Base-by-base conservation (phyloP, 2,888 invertebrate genomes). In the Erannis defoliaria region DNA sequence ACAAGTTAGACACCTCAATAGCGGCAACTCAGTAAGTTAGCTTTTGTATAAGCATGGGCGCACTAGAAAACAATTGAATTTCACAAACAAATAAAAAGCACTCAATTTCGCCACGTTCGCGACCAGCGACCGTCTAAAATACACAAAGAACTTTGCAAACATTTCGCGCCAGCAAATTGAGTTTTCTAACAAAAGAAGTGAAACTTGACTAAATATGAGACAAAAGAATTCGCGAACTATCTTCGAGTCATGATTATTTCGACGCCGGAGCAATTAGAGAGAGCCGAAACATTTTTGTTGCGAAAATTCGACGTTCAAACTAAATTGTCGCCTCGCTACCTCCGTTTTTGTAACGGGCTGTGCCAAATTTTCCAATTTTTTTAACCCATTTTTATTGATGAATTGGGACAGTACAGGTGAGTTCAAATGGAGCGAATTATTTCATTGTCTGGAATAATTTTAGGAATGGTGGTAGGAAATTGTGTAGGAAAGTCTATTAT, bases 291-390 rank as follows among this genome's bases (percentile, higher is more conserved):
- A 54, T 43, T 62, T 51, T 55, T 45, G 61, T n/a, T 38, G 45
- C 58, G 55, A 51, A 57, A 63, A 55, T 50, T 53, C 48, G 8
- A 33, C 8, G 29, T 43, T 57, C 31, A 31, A 37, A 12, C 50
- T n/a, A 57, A 57, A 58, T 43, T 19, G 45, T 58, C 40, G 23
- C 43, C 16, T 16, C 16, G 16, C 40, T 49, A 21, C 18, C 31
- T 46, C 31, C 48, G 37, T 55, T 46, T n/a, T 40, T 16, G 43
- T 46, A 51, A 40, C 50, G 23, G 14, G 16, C 55, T 12, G 56
- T 63, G 65, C 64, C 65, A 62, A 69, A 62, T 62, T 66, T 42
- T 48, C 18, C 26, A 40, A 60, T 48, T 64, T 59, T n/a, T 64
- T 65, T 35, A 46, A 55, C 55, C 60, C 45, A 14, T 54, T 55